Base-by-base conservation (phyloP, 37 sponge, comb jelly and placozoan genomes). In the Halichondria panicea region DNA sequence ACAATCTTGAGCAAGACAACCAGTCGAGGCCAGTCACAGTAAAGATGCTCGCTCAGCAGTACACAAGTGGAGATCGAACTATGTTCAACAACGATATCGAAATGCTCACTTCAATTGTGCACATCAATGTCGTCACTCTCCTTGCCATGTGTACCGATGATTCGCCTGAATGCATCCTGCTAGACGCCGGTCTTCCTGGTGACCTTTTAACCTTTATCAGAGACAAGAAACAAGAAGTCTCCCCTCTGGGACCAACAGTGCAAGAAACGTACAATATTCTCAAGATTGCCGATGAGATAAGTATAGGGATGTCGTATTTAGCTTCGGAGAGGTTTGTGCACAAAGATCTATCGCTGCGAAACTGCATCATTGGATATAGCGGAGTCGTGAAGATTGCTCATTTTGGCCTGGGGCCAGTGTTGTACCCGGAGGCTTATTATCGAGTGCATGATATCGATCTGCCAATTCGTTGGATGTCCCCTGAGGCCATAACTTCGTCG, bases 401-500 rank as follows among this genome's bases (percentile, higher is more conserved):
- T 30, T 85, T 81, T 60, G 91, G 86, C 2, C 61, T 90, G 0
- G 73, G 86, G 3, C 71, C 75, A 15, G 41, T 44, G 27, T 12
- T 76, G 39, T 90, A 85, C 65, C 86, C 91, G 11, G 82, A 90
- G 41, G 82, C 86, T 1, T 90, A 90, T 37, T 73, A 55, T 46
- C 52, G 62, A 4, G 43, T 78, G 4, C 59, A 68, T 7, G 40
- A 45, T 8, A 81, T 19, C 18, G 59, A 27, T 25, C 48, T 54
- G 7, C 91, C 91, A 0, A 48, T 90, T 18, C 61, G 91, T 0
- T 90, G 91, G 91, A 85, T 90, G 91, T 25, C 86, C 55, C 74
- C 78, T 27, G 91, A 90, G 46, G 60, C 86, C 7, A 61, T 90
- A 11, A 57, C 61, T 35, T 53, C 19, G 19, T 40, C 45, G 53